Percentiles rank a stretch among this genome's conserved stretches.
Conservation (phyloP, 2,113 vertebrate genomes). For the Phyllopteryx taeniolatus region DNA sequence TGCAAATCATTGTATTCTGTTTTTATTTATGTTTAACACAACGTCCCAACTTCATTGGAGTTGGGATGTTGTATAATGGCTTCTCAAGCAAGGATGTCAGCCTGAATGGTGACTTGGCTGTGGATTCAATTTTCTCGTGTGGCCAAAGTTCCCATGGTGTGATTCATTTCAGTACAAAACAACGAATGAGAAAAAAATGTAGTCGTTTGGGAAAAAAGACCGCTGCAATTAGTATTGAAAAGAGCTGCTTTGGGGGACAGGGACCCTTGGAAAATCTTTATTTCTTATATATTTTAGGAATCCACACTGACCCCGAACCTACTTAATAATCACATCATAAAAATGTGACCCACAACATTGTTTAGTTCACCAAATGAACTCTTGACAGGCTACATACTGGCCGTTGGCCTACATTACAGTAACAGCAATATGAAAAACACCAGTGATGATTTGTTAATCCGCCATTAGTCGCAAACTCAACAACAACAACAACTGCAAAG, state of each 20-base stretch:
- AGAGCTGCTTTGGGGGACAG: not conserved
- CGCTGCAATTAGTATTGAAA: not conserved
- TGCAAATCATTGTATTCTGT: too few species aligned
- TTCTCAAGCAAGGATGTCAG: not conserved
- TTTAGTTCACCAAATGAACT: slow-evolving; percentile 28
- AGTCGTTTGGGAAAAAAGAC: slow-evolving; percentile 31
- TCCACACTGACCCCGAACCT: not conserved
- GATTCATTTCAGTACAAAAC: slow-evolving; percentile 35
- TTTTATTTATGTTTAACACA: too few species aligned
- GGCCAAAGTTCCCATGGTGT: slow-evolving; percentile 33
- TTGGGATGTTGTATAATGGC: not conserved
- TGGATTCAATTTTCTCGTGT: slow-evolving; percentile 48
- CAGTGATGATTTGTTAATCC: slow-evolving; percentile 45
- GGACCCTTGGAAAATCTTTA: not conserved
- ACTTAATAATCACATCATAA: not conserved
- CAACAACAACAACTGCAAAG: slow-evolving; percentile 26
- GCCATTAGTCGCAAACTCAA: slow-evolving; percentile 34
- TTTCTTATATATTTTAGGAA: not conserved
- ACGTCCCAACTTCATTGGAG: too few species aligned
- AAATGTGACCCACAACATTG: not conserved
- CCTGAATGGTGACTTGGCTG: slow-evolving; percentile 2
- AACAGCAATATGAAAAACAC: slow-evolving; percentile 15
- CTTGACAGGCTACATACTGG: slow-evolving; percentile 6
- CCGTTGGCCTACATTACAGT: slow-evolving; percentile 15
- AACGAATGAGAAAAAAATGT: slow-evolving; percentile 47